A percentile compares a stretch with the other conserved stretches of the same genome.
These are phyloP conservation scores for Cygnus atratus DNA, from an alignment of 2,113 vertebrate species.

Conservation along the genomic window DNA sequence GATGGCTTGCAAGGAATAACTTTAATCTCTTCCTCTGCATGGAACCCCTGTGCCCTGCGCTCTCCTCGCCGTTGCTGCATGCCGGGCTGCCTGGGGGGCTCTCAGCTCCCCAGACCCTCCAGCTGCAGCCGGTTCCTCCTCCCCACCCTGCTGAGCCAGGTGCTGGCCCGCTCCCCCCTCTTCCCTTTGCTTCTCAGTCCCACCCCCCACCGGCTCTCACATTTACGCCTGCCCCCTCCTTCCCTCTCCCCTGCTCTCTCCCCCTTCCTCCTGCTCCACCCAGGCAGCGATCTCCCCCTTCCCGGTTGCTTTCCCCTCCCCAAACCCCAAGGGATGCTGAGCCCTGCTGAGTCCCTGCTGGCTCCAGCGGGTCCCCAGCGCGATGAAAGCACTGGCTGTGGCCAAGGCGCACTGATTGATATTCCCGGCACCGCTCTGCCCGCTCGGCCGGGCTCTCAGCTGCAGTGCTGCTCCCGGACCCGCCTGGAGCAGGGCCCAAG, in stretches of 20 bases:
- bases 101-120: neutral
- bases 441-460: constrained; percentile 45
- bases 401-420: constrained; percentile 60
- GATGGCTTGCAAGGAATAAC: neutral
- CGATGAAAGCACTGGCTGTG: constrained; percentile 51
- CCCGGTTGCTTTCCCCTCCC: neutral
- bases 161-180: neutral
- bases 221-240: neutral
- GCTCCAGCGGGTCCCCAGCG: neutral
- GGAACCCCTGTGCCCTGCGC: neutral
- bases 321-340: neutral
- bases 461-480: constrained; percentile 31
- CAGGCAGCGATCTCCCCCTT: neutral
- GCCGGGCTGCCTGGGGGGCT: neutral
- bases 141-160: neutral
- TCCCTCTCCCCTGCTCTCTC: neutral
- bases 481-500: constrained; percentile 17
- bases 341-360: neutral
- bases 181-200: neutral
- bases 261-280: neutral
- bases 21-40: neutral
- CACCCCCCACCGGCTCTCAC: neutral
- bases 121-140: neutral
- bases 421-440: constrained; percentile 67
- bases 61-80: rapidly evolving